These are phyloP conservation scores for rat (Rattus norvegicus) DNA, from an alignment of 2,113 vertebrate species.

Conservation along the genomic window DNA sequence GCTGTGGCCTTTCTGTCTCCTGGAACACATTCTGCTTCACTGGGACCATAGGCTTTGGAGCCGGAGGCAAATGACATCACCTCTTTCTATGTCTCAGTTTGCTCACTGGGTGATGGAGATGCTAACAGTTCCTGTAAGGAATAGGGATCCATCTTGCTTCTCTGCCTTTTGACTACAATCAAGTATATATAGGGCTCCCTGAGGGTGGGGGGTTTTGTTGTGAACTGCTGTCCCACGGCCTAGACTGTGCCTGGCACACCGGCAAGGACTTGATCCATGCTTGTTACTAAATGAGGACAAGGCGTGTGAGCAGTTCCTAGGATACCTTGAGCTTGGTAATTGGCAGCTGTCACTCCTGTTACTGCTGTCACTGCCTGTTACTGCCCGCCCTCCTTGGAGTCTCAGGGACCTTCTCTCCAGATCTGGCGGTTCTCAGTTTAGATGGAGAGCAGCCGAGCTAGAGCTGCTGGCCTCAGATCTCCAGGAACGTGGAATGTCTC, in stretches of 20 bases:
- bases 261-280: not conserved
- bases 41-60: constrained; percentile 26
- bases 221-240: not conserved
- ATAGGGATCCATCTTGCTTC: not conserved
- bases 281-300: constrained; percentile 27
- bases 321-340: not conserved
- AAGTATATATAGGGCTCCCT: not conserved
- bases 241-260: not conserved
- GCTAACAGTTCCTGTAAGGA: not conserved
- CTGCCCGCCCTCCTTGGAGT: not conserved
- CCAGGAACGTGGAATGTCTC: not conserved
- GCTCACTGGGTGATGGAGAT: constrained; percentile 3
- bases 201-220: not conserved
- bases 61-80: not conserved
- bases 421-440: not conserved
- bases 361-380: not conserved
- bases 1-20: not conserved
- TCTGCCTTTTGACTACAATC: not conserved
- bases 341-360: not conserved
- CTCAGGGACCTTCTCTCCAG: not conserved
- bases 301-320: not conserved
- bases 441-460: not conserved
- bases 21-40: not conserved
- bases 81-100: not conserved
- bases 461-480: not conserved